Base-by-base conservation (phyloP, 2,888 invertebrate genomes). In the Colletes collaris region DNA sequence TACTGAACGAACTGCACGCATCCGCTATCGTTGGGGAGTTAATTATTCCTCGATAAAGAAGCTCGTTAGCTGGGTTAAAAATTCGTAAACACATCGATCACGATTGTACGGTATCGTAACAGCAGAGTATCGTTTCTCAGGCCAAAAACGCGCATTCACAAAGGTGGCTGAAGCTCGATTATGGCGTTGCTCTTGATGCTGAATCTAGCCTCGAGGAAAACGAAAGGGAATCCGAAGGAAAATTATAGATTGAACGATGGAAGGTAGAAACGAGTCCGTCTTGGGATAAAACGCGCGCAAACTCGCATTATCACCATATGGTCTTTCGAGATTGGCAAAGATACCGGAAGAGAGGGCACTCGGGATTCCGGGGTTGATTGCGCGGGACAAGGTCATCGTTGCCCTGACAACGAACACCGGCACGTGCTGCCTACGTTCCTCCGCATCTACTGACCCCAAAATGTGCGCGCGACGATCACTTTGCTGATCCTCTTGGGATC, bases 311-410 rank as follows among this genome's bases (percentile, higher is more conserved):
- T 84, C 81, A 67, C 75, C 80, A 74, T 79, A 79, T 82, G 85
- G 82, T 68, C 69, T 74, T 76, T 66, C 56, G 44, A 70, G 77
- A 84, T 84, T 79, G 82, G 44, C 37, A 58, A 70, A 79, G 76
- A 85, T 85, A 85, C 84, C 85, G 76, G 81, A 83, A 79, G 71
- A 76, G 76, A 70, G 70, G 70, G 81, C 70, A 81, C 70, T 60
- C 68, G 69, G 83, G 68, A 84, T 79, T 78, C 77, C 76, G 67
- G 77, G 73, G 79, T 69, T 81, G 84, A 82, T 85, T 85, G 82
- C 85, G 85, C 91, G 92, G 91, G 92, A 90, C 92, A 92, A 92
- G 92, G 92, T 91, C 92, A 91, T 84, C 89, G 92, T 92, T 87
- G 89, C 92, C 92, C 83, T 92, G 89, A 92, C 90, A 91, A 92